A percentile compares a stretch with the other conserved stretches of the same genome.
Evolutionary conservation across 2,797 vertebrate genomes (phyloP).

Genomic region (Novumbra hubbsi): DNA sequence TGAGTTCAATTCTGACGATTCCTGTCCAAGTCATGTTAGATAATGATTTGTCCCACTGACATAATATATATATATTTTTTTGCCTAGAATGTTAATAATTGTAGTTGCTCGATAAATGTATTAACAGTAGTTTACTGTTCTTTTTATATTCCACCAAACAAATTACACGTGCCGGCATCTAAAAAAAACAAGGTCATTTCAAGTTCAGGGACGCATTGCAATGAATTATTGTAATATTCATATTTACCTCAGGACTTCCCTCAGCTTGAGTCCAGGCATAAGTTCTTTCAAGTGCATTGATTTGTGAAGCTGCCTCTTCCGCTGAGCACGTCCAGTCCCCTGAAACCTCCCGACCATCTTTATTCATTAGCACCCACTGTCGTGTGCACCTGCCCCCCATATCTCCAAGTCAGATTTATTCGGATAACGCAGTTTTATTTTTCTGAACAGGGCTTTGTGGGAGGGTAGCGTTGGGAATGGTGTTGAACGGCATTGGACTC

Average conservation of each 20-base stretch:
- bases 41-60: too few species aligned
- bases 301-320: constrained; percentile 44
- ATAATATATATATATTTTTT: too few species aligned
- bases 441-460: constrained; percentile 27
- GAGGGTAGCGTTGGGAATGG: constrained; percentile 34
- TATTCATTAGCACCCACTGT: constrained; percentile 63
- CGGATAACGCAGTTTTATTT: constrained; percentile 49
- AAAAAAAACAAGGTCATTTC: too few species aligned
- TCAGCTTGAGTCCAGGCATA: constrained; percentile 23
- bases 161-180: too few species aligned
- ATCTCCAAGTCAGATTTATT: constrained; percentile 71
- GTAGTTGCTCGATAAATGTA: too few species aligned
- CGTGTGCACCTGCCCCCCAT: constrained; percentile 38
- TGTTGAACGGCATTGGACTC: constrained; percentile 15
- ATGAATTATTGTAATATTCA: constrained; percentile 48
- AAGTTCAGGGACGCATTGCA: constrained; percentile 32
- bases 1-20: too few species aligned
- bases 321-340: constrained; percentile 39
- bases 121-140: too few species aligned
- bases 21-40: too few species aligned
- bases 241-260: constrained; percentile 33
- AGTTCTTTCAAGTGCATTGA: constrained; percentile 56
- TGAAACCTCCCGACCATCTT: constrained; percentile 60
- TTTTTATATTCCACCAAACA: too few species aligned
- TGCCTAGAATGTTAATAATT: too few species aligned